These are phyloP conservation scores for Eilema depressum DNA, from an alignment of 2,888 invertebrate genomes.

Conservation along the genomic window DNA sequence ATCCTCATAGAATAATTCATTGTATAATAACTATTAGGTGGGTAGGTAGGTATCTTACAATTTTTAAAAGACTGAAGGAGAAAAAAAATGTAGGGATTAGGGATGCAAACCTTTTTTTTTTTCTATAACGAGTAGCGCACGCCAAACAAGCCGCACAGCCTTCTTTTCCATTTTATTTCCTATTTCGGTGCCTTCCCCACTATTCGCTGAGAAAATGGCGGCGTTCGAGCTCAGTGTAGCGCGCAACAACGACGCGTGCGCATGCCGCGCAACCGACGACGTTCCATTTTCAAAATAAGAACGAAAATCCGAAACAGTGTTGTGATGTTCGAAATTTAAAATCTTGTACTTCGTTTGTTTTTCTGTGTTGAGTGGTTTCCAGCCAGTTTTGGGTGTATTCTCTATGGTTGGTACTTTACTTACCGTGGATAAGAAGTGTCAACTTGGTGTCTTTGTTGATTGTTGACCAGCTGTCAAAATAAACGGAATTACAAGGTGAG, in stretches of 20 bases:
- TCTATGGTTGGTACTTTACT: conserved; percentile 5
- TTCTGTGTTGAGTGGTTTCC: conserved; percentile 21
- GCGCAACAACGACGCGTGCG: conserved; percentile 75
- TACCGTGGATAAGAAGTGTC: conserved; percentile 45
- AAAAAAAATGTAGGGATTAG: neutral
- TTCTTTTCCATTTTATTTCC: conserved; percentile 76
- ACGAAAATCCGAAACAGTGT: conserved; percentile 56
- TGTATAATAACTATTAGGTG: too few species aligned
- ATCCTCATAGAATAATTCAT: neutral
- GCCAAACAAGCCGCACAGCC: conserved; percentile 59
- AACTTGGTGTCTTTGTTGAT: conserved; percentile 73
- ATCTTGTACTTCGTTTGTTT: conserved; percentile 31
- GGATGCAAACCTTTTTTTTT: conserved; percentile 38
- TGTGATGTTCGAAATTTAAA: conserved; percentile 45
- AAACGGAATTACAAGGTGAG: conserved; percentile 78
- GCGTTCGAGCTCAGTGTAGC: conserved; percentile 71
- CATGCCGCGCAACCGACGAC: conserved; percentile 60
- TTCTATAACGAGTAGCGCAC: conserved; percentile 49
- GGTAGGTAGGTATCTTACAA: too few species aligned
- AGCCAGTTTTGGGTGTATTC: conserved; percentile 18
- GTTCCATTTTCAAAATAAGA: conserved; percentile 49
- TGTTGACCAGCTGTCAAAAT: conserved; percentile 82
- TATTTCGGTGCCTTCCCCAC: conserved; percentile 75
- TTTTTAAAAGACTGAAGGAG: too few species aligned
- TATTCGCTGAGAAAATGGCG: conserved; percentile 77